Base-by-base conservation (phyloP, 1,140 invertebrate genomes). In the Danaus plexippus region DNA sequence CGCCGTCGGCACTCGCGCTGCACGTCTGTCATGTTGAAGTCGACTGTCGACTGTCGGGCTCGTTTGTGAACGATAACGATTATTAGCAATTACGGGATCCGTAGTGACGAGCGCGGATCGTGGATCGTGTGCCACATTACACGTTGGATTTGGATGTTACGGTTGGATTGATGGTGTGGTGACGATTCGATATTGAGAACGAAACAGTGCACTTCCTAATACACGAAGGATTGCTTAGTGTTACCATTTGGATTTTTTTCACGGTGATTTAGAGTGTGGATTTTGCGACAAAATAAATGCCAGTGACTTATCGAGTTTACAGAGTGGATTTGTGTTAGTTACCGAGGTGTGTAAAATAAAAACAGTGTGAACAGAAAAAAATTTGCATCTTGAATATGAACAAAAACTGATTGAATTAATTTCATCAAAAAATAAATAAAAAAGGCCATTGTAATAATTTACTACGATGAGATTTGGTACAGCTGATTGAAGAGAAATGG, bases 1-100 rank as follows among this genome's bases (percentile, higher is more conserved):
- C 76, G 75, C 61, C 68, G 77, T 76, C 77, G 77, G 75, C 77
- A 69, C 73, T 85, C 83, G 77, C 76, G 74, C 69, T 75, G 76
- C 81, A 85, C 83, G 83, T 87, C 80, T 84, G 84, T 85, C 67
- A 87, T 87, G 84, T 78, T 85, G 76, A 85, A 77, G 77, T 78
- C 72, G 72, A 80, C 22, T 32, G 22, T 32, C 22, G 22, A 32
- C 22, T 80, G 70, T 82, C 75, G 70, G 67, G 75, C 63, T 80
- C 67, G 79, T 77, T 77, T 71, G 69, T 80, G 73, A 72, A 78
- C 70, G 77, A 80, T 77, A 83, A 77, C 67, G 79, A 78, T 60
- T 73, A 67, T 69, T 71, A 75, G 74, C 73, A 68, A 75, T 76
- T 69, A 67, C 62, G 80, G 72, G 76, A 82, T 74, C 67, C 22